phyloP scores from a whole-genome alignment of 2,113 vertebrate species.

The Brachyistius frenatus region DNA sequence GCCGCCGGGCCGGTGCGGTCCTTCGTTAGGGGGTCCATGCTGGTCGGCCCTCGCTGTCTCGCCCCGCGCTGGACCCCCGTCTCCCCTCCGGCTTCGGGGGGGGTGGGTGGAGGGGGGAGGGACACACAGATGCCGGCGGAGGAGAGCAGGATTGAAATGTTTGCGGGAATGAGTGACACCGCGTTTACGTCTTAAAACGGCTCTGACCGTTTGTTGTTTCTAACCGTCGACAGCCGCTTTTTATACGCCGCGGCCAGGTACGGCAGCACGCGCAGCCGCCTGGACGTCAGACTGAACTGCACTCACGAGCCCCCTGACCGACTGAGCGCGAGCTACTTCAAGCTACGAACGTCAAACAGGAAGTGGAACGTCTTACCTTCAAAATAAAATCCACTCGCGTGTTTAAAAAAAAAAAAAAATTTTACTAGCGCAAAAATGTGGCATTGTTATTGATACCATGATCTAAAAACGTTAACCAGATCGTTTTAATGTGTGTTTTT shows the following conservation, averaged over 20 bases:
- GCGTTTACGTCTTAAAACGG: not conserved
- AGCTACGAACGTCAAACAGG: not conserved
- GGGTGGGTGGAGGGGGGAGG: constrained; percentile 32
- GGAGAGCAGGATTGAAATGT: not conserved
- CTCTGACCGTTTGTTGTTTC: not conserved
- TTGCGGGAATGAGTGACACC: not conserved
- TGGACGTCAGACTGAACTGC: constrained; percentile 51
- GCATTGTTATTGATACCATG: too few species aligned
- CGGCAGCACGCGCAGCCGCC: constrained; percentile 55
- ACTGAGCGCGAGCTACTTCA: constrained; percentile 16
- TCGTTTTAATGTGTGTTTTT: too few species aligned
- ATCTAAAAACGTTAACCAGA: too few species aligned
- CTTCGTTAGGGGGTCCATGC: constrained; percentile 79
- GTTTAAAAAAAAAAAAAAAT: accelerated
- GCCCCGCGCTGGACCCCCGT: constrained; percentile 69
- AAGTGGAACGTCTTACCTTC: not conserved
- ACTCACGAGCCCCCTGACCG: constrained; percentile 43
- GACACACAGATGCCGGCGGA: constrained; percentile 43
- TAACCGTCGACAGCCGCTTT: constrained; percentile 16
- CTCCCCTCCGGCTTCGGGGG: constrained; percentile 24
- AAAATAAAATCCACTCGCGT: constrained; percentile 46
- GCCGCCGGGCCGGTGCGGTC: constrained; percentile 42
- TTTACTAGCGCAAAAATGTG: not conserved
- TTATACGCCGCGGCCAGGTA: constrained; percentile 32
- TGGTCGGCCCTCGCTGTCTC: constrained; percentile 55